phyloP scores from a whole-genome alignment of 2,797 vertebrate genomes.

The Catharus ustulatus region DNA sequence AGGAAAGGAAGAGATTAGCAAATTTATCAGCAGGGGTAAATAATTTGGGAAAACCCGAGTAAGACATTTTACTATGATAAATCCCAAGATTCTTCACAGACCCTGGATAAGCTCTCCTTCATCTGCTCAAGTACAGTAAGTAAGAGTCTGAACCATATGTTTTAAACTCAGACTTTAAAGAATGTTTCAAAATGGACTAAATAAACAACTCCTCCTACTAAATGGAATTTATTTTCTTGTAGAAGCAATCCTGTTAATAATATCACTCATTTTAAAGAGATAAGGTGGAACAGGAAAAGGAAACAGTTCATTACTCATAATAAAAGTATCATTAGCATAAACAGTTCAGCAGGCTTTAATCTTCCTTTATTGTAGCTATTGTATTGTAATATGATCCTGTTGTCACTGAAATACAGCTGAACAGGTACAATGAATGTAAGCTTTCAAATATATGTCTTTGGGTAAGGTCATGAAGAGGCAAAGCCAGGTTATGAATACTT shows the following conservation, averaged over 20 bases:
- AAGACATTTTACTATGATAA: background rate
- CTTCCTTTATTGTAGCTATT: background rate
- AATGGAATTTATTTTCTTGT: background rate
- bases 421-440: background rate
- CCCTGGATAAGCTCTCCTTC: background rate
- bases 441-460: background rate
- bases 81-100: background rate
- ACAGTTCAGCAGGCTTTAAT: background rate
- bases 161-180: background rate
- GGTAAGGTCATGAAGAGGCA: background rate
- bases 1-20: background rate
- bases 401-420: background rate
- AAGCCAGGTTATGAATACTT: background rate
- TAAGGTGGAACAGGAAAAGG: background rate
- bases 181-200: background rate
- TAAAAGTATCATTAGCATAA: background rate
- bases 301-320: background rate
- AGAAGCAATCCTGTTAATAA: background rate
- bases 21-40: background rate
- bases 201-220: background rate
- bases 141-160: background rate
- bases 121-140: background rate
- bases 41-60: background rate
- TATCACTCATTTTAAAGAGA: background rate
- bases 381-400: background rate